Percentiles rank a stretch among this genome's conserved stretches.
Evolutionary conservation across 2,113 vertebrate species (phyloP).

Genomic region (Tringa solitaria): DNA sequence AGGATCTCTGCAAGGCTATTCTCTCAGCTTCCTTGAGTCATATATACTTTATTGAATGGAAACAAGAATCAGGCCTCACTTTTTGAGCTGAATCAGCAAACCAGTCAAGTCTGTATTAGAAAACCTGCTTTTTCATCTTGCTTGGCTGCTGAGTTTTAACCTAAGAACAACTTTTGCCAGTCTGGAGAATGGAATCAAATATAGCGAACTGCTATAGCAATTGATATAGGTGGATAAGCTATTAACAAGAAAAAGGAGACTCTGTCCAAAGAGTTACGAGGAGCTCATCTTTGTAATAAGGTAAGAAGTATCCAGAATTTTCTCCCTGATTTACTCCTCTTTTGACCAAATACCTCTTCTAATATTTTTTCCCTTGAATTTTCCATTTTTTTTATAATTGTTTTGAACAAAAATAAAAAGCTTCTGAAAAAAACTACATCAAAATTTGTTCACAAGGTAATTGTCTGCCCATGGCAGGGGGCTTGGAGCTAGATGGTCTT

Average conservation of each 20-base stretch:
- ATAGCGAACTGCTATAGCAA: not conserved
- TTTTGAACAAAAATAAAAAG: not conserved
- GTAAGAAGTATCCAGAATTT: not conserved
- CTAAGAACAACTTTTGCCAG: not conserved
- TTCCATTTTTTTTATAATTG: not conserved
- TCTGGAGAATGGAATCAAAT: not conserved
- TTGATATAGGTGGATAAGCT: not conserved
- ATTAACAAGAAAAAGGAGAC: not conserved
- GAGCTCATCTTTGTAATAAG: not conserved
- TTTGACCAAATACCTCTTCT: not conserved
- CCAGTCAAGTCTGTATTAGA: not conserved
- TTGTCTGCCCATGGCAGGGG: not conserved
- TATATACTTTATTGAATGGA: not conserved
- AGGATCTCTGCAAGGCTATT: not conserved
- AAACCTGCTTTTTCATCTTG: not conserved
- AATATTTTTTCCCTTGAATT: not conserved
- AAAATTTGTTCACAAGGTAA: not conserved
- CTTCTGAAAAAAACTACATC: not conserved
- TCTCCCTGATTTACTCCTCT: not conserved
- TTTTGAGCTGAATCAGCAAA: not conserved
- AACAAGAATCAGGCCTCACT: not conserved
- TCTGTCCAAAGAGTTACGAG: not conserved
- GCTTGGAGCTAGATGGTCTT: too few relatives aligned
- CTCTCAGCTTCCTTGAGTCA: not conserved
- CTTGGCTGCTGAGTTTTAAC: not conserved